These are phyloP conservation scores for Mola mola DNA, from an alignment of 2,113 vertebrate species.

Conservation along the genomic window DNA sequence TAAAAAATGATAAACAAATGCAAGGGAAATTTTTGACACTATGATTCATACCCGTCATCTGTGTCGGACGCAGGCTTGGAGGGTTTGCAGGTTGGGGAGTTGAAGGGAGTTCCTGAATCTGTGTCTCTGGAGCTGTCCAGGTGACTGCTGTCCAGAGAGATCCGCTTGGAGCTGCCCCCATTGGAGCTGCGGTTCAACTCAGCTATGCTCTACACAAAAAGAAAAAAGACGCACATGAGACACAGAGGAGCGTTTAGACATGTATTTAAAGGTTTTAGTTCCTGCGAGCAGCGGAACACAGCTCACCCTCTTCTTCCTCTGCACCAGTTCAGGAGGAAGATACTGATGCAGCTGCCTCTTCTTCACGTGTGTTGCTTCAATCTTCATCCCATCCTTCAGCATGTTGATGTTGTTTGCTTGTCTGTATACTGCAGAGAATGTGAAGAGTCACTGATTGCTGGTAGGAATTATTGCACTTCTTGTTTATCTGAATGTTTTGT, in stretches of 20 bases:
- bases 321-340: conserved; percentile 90
- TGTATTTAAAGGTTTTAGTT: too few relatives aligned
- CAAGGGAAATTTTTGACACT: too few relatives aligned
- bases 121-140: conserved; percentile 87
- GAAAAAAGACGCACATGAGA: too few relatives aligned
- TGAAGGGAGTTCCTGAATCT: conserved; percentile 84
- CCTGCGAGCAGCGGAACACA: background rate
- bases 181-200: conserved; percentile 84
- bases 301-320: conserved; percentile 93
- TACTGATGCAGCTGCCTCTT: conserved; percentile 95
- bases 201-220: conserved; percentile 82
- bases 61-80: conserved; percentile 76
- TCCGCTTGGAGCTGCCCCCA: conserved; percentile 84
- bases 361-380: conserved; percentile 94
- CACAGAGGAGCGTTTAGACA: background rate
- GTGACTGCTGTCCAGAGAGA: conserved; percentile 85
- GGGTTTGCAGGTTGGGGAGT: conserved; percentile 80
- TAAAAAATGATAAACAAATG: too few relatives aligned
- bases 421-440: conserved; percentile 87
- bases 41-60: conserved; percentile 82
- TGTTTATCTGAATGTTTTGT: too few relatives aligned
- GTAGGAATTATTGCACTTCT: too few relatives aligned
- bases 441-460: background rate
- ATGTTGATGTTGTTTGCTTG: conserved; percentile 95
- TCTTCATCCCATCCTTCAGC: conserved; percentile 96